Conservation (phyloP, 2,113 vertebrate species). For the Pelodiscus sinensis region DNA sequence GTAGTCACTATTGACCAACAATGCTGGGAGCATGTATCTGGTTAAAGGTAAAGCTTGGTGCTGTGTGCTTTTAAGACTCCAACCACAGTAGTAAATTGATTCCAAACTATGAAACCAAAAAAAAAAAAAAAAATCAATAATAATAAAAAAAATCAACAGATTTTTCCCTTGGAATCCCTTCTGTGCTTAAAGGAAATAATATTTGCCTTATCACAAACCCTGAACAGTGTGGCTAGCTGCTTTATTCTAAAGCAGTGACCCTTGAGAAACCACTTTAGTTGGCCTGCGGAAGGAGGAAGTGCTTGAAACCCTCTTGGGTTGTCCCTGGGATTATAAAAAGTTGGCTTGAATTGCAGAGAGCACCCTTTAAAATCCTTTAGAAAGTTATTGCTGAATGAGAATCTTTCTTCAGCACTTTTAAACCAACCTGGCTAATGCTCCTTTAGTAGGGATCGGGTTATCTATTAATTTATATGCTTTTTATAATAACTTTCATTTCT, state of each 20-base stretch:
- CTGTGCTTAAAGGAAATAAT: neutral
- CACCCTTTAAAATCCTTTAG: neutral
- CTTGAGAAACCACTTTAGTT: neutral
- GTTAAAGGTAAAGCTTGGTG: neutral
- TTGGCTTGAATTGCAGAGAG: neutral
- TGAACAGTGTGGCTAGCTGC: neutral
- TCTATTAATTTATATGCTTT: neutral
- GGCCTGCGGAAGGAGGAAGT: neutral
- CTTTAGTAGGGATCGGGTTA: neutral
- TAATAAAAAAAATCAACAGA: fast-evolving
- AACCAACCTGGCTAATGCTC: neutral
- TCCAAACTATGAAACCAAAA: neutral
- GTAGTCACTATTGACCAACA: neutral
- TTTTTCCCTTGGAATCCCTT: neutral
- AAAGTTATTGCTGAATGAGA: neutral
- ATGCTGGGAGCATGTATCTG: neutral
- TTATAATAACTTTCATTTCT: neutral
- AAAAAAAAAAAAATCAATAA: no score
- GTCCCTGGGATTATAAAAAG: neutral
- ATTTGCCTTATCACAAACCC: neutral
- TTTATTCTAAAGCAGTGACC: neutral
- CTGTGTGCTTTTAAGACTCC: neutral
- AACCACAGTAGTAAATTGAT: fast-evolving
- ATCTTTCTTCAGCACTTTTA: neutral
- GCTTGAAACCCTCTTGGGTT: neutral